Conservation (phyloP, 64 coral and sea anemone genomes). For the Astreopora myriophthalma region DNA sequence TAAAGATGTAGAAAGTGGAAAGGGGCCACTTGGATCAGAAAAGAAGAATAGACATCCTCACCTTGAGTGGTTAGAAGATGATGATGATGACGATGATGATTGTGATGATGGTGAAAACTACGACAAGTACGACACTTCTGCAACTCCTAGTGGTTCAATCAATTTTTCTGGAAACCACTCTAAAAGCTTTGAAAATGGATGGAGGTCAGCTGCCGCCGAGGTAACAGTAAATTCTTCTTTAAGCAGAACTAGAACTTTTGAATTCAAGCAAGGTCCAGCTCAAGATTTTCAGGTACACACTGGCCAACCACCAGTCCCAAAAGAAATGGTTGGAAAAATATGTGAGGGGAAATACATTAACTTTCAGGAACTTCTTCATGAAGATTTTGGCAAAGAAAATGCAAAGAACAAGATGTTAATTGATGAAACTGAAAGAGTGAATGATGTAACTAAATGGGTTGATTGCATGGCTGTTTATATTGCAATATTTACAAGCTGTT, state of each 20-base stretch:
- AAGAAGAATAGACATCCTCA: neutral
- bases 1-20: neutral
- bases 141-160: constrained; percentile 51
- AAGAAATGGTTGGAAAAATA: constrained; percentile 71
- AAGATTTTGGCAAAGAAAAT: constrained; percentile 68
- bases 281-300: constrained; percentile 63
- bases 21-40: neutral
- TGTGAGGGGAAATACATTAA: constrained; percentile 83
- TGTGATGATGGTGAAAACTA: constrained; percentile 55
- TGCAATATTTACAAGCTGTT: constrained; percentile 64
- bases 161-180: constrained; percentile 71
- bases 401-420: constrained; percentile 55
- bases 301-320: constrained; percentile 71
- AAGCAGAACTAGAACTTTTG: constrained; percentile 62
- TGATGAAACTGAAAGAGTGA: constrained; percentile 83
- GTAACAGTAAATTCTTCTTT: constrained; percentile 1
- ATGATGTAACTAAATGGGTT: constrained; percentile 95
- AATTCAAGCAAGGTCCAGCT: neutral
- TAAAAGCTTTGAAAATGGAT: constrained; percentile 60
- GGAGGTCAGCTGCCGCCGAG: constrained; percentile 27
- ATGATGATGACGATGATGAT: constrained; percentile 63
- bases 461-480: constrained; percentile 96
- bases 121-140: constrained; percentile 66
- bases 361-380: constrained; percentile 86
- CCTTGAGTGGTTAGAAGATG: neutral